Percentiles rank a stretch among this genome's conserved stretches.
These are phyloP conservation scores for Gymnosoma rotundatum DNA, from an alignment of 2,888 invertebrate species.

Conservation along the genomic window DNA sequence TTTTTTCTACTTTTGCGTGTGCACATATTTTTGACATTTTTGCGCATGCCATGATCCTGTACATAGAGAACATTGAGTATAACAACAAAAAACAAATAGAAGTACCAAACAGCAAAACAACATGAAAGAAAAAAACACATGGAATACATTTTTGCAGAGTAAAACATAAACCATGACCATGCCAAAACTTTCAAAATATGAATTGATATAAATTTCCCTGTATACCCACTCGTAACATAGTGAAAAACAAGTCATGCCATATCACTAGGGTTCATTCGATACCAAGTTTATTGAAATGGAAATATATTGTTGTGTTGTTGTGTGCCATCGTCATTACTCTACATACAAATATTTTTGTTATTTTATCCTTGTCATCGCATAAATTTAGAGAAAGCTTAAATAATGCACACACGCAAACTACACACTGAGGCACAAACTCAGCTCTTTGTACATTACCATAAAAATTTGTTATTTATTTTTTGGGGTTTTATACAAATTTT, in stretches of 20 bases:
- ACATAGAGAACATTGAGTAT: conserved; percentile 15
- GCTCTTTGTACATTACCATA: background rate
- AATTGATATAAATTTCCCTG: conserved; percentile 18
- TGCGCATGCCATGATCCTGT: conserved; percentile 59
- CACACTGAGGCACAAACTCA: background rate
- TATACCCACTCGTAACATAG: conserved; percentile 7
- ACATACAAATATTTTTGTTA: conserved; percentile 20
- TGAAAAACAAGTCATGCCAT: conserved; percentile 22
- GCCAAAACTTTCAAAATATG: conserved; percentile 74
- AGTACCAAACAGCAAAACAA: background rate
- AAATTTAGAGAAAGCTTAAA: conserved; percentile 25
- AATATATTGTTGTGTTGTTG: conserved; percentile 23
- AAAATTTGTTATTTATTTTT: conserved; percentile 9
- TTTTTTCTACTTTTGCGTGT: conserved; percentile 8
- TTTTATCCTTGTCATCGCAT: conserved; percentile 47
- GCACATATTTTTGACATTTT: conserved; percentile 31
- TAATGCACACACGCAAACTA: conserved; percentile 4
- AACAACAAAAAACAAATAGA: conserved; percentile 6
- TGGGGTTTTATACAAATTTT: background rate
- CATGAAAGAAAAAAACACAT: conserved; percentile 27
- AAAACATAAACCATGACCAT: conserved; percentile 79
- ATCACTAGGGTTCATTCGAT: conserved; percentile 32
- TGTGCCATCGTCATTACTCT: background rate
- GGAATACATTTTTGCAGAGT: conserved; percentile 59
- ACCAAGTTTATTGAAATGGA: conserved; percentile 54